phyloP scores from a whole-genome alignment of 92 coral and sea anemone species.

The Palythoa grandis region DNA sequence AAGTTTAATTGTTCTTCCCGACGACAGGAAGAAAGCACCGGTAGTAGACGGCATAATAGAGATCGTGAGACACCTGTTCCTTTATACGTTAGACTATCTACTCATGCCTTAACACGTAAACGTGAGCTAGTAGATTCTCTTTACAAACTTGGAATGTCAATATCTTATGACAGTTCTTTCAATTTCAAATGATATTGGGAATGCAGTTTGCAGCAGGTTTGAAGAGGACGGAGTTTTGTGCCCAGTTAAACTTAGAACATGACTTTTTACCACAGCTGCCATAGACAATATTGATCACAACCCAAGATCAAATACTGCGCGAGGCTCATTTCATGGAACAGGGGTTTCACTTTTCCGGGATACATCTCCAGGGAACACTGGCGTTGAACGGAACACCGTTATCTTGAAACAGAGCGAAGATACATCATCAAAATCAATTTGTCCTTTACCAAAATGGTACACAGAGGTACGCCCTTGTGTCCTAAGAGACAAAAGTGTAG shows the following conservation, averaged over 20 bases:
- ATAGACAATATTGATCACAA: constrained; percentile 70
- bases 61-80: constrained; percentile 65
- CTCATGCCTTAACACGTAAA: constrained; percentile 69
- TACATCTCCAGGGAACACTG: constrained; percentile 20
- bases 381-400: constrained; percentile 14
- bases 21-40: constrained; percentile 42
- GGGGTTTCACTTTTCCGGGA: constrained; percentile 68
- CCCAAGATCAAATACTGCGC: constrained; percentile 61
- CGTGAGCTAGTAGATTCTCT: constrained; percentile 64
- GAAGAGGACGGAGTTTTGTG: constrained; percentile 59
- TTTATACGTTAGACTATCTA: constrained; percentile 54
- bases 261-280: constrained; percentile 61
- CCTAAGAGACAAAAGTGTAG: not conserved
- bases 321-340: constrained; percentile 70
- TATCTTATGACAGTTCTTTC: constrained; percentile 65
- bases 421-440: not conserved
- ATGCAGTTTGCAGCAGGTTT: constrained; percentile 51
- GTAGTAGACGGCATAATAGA: constrained; percentile 53
- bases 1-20: constrained; percentile 56
- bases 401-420: not conserved
- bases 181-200: constrained; percentile 63
- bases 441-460: constrained; percentile 26
- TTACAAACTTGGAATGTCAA: constrained; percentile 52
- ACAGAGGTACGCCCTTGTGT: constrained; percentile 1
- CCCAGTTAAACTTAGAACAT: constrained; percentile 37